Percentiles rank a stretch among this genome's conserved stretches.
These are phyloP conservation scores for Meteorus colon DNA, from an alignment of 2,888 invertebrate genomes.

Conservation along the genomic window DNA sequence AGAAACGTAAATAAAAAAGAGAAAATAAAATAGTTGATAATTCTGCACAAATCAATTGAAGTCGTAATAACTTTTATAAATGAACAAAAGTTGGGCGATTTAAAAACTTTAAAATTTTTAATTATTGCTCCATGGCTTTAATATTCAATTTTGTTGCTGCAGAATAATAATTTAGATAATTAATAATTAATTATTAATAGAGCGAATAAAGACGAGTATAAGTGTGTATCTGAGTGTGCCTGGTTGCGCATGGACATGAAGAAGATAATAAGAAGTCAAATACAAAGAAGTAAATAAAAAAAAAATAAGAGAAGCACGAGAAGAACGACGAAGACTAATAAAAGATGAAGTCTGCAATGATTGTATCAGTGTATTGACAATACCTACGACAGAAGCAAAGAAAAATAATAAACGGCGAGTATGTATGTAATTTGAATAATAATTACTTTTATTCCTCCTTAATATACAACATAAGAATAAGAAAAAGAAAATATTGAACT, in stretches of 20 bases:
- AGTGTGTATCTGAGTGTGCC: neutral
- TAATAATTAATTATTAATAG: slow-evolving; percentile 10
- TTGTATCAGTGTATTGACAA: slow-evolving; percentile 6
- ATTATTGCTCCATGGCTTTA: slow-evolving; percentile 2
- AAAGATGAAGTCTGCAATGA: neutral
- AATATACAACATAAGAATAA: slow-evolving; percentile 28
- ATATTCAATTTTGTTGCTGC: neutral
- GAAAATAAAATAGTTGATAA: neutral
- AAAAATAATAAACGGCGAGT: slow-evolving; percentile 27
- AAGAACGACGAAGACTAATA: neutral
- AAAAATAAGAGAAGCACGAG: neutral
- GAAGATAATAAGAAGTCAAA: neutral
- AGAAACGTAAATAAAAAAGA: slow-evolving; percentile 1
- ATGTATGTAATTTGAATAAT: neutral
- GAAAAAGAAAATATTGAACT: slow-evolving; percentile 34
- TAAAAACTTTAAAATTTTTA: neutral
- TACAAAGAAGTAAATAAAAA: neutral
- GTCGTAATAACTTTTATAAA: neutral
- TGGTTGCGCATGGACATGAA: neutral
- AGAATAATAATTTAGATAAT: neutral
- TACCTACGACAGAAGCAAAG: neutral
- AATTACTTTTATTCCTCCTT: slow-evolving; percentile 1
- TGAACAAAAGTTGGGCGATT: neutral
- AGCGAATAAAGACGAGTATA: neutral
- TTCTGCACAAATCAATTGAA: slow-evolving; percentile 11